Evolutionary conservation across 1,140 invertebrate genomes (phyloP), one percentile per base, ranked within the genome.

Genomic region (Lucilia sericata): DNA sequence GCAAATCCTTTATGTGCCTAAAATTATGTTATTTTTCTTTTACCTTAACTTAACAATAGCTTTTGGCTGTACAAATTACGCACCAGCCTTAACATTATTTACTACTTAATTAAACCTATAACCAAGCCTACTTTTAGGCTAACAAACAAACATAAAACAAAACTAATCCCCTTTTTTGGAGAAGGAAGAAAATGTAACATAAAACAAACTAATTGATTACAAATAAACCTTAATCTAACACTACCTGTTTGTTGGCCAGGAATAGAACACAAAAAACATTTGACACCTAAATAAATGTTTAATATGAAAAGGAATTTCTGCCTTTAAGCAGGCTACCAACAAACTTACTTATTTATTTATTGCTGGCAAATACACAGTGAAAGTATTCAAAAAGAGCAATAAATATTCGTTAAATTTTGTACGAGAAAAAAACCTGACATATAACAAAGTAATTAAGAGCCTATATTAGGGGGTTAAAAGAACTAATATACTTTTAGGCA

Each of bases 281-380:
- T 70, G 65, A 70, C 65, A 70, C n/a, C 25, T 70, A 70, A 70
- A 70, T 70, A 70, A 60, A 70, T 70, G 65, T 70, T 70, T 70
- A 70, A 70, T 19, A 55, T 55, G 14, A 55, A 55, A 8, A 12
- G 12, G 17, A 55, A 55, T 55, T n/a, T 55, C 51, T 25, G 65
- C 65, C 65, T 70, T 10, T 21, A 70, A 70, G 65, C 25, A 70
- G n/a, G 19, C 65, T 21, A 21, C 3, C 5, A 10, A 19, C 42
- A 12, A 25, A 25, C 65, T 21, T 70, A 21, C 21, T 70, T 70
- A 70, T 70, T 70, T 70, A 70, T 70, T 70, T 70, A 70, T 70
- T 21, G 65, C 7, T 21, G n/a, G 9, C 19, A 19, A 70, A 70
- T 21, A 70, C 5, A 21, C 19, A 70, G 8, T n/a, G 21, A 21